phyloP scores from a whole-genome alignment of 2,797 vertebrate species.

The Botia kubotai region DNA sequence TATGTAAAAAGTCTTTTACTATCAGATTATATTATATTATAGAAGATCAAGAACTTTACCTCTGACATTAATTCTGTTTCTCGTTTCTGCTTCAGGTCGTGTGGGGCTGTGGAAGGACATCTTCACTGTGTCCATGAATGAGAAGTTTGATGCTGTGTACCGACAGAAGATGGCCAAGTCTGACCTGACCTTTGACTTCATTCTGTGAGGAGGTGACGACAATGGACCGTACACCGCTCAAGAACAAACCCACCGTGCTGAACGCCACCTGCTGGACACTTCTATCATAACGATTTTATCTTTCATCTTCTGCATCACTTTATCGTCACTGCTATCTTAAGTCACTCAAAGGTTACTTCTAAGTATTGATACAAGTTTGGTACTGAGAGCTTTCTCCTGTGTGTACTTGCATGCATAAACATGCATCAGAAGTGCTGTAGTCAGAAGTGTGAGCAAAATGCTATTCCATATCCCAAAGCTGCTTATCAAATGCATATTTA shows the following conservation, averaged over 20 bases:
- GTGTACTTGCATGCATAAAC: constrained; percentile 42
- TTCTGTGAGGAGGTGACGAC: constrained; percentile 77
- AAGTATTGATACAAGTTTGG: constrained; percentile 9
- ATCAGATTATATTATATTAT: too few species aligned
- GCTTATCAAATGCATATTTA: constrained; percentile 54
- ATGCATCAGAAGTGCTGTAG: constrained; percentile 50
- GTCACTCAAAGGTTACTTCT: constrained; percentile 5
- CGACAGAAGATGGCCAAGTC: constrained; percentile 98
- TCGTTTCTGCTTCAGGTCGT: constrained; percentile 80
- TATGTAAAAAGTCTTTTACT: too few species aligned
- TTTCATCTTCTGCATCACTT: constrained; percentile 23
- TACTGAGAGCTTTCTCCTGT: constrained; percentile 29
- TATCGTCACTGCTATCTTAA: constrained; percentile 37
- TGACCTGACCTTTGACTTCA: constrained; percentile 93
- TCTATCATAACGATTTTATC: constrained; percentile 22
- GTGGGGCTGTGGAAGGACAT: constrained; percentile 97
- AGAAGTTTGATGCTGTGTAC: constrained; percentile 94
- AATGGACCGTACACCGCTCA: constrained; percentile 38
- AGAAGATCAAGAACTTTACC: too few species aligned
- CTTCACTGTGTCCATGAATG: constrained; percentile 99
- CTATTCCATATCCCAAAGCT: constrained; percentile 44
- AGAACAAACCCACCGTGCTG: constrained; percentile 42
- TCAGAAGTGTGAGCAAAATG: constrained; percentile 49
- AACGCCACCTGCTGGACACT: constrained; percentile 35
- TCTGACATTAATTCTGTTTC: constrained; percentile 51